Evolutionary conservation across 2,797 vertebrate species (phyloP).

Genomic region (Gymnodraco acuticeps): DNA sequence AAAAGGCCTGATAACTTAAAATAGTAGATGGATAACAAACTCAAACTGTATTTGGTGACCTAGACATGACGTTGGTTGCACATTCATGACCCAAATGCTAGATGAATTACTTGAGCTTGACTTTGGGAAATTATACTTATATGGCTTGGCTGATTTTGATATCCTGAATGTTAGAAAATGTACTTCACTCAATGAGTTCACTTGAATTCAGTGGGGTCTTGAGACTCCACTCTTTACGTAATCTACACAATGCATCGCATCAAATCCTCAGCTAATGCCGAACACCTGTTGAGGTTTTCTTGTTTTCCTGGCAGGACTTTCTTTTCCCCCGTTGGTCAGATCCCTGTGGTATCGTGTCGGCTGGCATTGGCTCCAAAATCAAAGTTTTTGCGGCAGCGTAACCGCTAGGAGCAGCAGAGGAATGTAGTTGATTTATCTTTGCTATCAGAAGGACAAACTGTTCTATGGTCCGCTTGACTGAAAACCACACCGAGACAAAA

Average conservation of each 20-base stretch:
- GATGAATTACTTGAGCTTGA: too few species aligned
- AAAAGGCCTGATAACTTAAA: too few species aligned
- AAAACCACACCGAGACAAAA: constrained; percentile 37
- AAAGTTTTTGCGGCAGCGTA: constrained; percentile 28
- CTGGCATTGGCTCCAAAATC: constrained; percentile 32
- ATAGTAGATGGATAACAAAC: too few species aligned
- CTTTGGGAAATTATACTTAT: neutral
- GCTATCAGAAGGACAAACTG: constrained; percentile 30
- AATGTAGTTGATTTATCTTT: neutral
- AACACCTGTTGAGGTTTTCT: constrained; percentile 51
- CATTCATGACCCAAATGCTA: neutral
- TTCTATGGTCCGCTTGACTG: constrained; percentile 13
- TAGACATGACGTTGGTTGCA: neutral
- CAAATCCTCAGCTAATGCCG: constrained; percentile 42
- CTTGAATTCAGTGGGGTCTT: neutral
- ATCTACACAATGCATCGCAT: constrained; percentile 2
- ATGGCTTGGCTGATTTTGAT: neutral
- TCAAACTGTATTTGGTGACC: neutral
- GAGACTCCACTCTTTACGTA: neutral
- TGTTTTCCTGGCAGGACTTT: constrained; percentile 40
- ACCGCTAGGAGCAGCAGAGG: constrained; percentile 19
- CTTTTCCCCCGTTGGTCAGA: constrained; percentile 20
- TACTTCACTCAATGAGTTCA: neutral
- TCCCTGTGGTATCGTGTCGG: constrained; percentile 16
- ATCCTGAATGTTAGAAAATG: neutral